Evolutionary conservation across 2,113 vertebrate species (phyloP).

Genomic region (Zapus hudsonius): DNA sequence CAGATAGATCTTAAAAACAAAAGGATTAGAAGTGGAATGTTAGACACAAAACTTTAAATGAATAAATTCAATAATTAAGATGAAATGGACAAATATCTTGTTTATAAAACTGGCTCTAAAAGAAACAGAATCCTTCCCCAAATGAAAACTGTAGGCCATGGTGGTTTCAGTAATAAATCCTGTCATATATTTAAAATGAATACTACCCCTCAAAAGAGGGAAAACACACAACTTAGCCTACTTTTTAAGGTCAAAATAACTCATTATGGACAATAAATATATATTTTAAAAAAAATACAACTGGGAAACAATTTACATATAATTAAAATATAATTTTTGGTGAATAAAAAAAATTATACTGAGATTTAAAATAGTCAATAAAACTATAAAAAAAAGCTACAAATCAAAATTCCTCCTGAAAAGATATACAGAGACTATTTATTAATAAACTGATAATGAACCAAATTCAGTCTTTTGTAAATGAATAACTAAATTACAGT

Average conservation of each 20-base stretch:
- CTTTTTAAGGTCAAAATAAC: not conserved
- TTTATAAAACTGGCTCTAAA: not conserved
- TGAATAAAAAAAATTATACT: too few relatives aligned
- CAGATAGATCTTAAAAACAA: not conserved
- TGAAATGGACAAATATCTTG: not conserved
- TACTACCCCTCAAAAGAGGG: not conserved
- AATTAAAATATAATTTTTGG: too few relatives aligned
- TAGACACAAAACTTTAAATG: not conserved
- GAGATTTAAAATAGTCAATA: not conserved
- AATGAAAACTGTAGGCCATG: too few relatives aligned
- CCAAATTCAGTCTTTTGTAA: not conserved
- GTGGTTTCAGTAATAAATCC: not conserved
- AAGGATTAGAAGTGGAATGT: not conserved
- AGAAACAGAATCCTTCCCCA: not conserved
- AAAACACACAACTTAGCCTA: not conserved
- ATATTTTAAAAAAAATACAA: too few relatives aligned
- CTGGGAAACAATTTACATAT: too few relatives aligned
- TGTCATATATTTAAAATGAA: not conserved
- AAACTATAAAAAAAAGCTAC: not conserved
- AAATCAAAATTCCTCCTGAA: not conserved
- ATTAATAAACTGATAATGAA: not conserved
- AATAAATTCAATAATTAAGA: conserved; percentile 34
- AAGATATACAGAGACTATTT: not conserved
- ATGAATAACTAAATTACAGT: not conserved
- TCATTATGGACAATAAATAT: too few relatives aligned